Conservation (phyloP, 2,113 vertebrate genomes). For the Rutilus rutilus region DNA sequence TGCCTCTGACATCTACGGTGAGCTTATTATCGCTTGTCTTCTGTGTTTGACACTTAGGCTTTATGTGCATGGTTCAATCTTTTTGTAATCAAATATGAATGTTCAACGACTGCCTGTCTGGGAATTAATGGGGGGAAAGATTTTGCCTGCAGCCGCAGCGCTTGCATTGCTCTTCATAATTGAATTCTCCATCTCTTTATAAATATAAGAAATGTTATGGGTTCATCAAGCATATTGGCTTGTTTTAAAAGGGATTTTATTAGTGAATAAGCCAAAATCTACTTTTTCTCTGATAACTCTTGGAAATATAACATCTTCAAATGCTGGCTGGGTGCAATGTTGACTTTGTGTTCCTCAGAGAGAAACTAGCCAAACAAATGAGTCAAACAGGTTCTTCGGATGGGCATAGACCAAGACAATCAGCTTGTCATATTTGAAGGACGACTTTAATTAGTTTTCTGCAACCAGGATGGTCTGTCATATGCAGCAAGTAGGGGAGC, state of each 20-base stretch:
- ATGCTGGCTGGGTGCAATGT: background rate
- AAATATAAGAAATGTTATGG: background rate
- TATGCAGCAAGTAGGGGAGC: background rate
- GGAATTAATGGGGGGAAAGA: background rate
- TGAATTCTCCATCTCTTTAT: background rate
- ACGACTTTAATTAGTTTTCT: slow-evolving; percentile 12
- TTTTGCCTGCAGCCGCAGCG: slow-evolving; percentile 5
- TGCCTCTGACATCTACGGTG: slow-evolving; percentile 54
- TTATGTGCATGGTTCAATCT: background rate
- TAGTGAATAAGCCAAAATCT: background rate
- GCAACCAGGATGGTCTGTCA: background rate
- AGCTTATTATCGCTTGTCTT: slow-evolving; percentile 28
- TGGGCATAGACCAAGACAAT: slow-evolving; percentile 1
- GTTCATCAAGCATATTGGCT: background rate
- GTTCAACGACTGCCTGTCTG: background rate
- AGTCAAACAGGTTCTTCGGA: slow-evolving; percentile 17
- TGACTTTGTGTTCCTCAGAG: slow-evolving; percentile 20
- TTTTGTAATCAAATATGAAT: background rate
- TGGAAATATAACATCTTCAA: slow-evolving; percentile 12
- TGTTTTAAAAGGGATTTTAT: background rate
- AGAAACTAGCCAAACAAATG: background rate
- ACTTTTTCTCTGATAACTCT: background rate
- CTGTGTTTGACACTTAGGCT: slow-evolving; percentile 1
- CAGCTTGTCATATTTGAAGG: slow-evolving; percentile 33
- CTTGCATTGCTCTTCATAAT: background rate